phyloP scores from a whole-genome alignment of 2,113 vertebrate species.

The Suncus etruscus region DNA sequence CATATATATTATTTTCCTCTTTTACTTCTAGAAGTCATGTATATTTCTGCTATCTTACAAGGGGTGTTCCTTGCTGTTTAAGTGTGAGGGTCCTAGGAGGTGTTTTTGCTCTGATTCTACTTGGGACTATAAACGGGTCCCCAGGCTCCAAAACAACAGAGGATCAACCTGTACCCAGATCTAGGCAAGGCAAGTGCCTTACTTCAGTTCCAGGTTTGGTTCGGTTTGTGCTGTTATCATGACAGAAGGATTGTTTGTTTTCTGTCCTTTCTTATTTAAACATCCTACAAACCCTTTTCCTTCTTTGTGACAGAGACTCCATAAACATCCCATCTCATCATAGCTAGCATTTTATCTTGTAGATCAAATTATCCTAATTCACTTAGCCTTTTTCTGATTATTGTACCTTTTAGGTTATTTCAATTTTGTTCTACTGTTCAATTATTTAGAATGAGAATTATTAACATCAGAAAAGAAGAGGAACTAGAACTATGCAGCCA shows the following conservation, averaged over 20 bases:
- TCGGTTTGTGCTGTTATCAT: not conserved
- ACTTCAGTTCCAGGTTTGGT: too few species aligned
- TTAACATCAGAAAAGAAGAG: not conserved
- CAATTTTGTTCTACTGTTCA: not conserved
- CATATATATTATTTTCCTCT: not conserved
- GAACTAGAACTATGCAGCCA: too few species aligned
- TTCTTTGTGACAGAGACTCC: not conserved
- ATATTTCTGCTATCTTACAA: not conserved
- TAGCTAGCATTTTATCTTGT: not conserved
- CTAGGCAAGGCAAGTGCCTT: too few species aligned
- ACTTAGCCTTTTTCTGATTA: not conserved
- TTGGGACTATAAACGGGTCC: too few species aligned
- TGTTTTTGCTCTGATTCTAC: too few species aligned
- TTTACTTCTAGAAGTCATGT: not conserved
- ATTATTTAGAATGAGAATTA: slow-evolving; percentile 45
- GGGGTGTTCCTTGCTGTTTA: too few species aligned
- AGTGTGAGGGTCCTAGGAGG: too few species aligned
- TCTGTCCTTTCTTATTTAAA: not conserved
- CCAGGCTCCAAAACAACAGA: too few species aligned
- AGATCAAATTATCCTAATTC: not conserved
- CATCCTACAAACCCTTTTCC: not conserved
- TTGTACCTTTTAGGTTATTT: not conserved
- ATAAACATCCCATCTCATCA: not conserved
- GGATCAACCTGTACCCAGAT: too few species aligned
- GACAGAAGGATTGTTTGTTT: not conserved